Evolutionary conservation across 2,113 vertebrate species (phyloP).

Genomic region (Struthio camelus): DNA sequence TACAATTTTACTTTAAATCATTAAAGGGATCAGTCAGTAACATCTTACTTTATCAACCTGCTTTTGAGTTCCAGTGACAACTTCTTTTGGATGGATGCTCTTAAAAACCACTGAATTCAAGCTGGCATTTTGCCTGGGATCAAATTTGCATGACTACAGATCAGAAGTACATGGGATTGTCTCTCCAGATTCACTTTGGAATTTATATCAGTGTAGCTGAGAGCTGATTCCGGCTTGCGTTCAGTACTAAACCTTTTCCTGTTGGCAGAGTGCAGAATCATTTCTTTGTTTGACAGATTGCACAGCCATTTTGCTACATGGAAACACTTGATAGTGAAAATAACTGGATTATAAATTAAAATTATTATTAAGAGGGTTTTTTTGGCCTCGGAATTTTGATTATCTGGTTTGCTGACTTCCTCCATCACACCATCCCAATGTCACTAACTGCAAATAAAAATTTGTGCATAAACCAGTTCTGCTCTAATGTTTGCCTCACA

Average conservation of each 20-base stretch:
- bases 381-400: conserved; percentile 36
- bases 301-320: neutral
- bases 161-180: neutral
- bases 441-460: conserved; percentile 22
- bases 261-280: neutral
- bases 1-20: conserved; percentile 2
- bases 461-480: neutral
- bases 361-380: conserved; percentile 12
- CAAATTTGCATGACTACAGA: neutral
- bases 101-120: conserved; percentile 4
- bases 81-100: neutral
- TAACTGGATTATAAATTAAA: conserved; percentile 35
- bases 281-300: neutral
- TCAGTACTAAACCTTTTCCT: neutral
- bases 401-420: conserved; percentile 26
- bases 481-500: conserved; percentile 5
- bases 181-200: neutral
- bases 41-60: neutral
- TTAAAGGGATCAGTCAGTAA: neutral
- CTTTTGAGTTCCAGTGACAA: neutral
- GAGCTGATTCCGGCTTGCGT: neutral
- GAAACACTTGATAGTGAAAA: neutral
- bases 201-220: neutral
- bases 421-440: neutral
- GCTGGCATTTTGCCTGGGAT: neutral